Evolutionary conservation across 2,888 invertebrate species (phyloP).

Genomic region (Steinernema scapterisci): DNA sequence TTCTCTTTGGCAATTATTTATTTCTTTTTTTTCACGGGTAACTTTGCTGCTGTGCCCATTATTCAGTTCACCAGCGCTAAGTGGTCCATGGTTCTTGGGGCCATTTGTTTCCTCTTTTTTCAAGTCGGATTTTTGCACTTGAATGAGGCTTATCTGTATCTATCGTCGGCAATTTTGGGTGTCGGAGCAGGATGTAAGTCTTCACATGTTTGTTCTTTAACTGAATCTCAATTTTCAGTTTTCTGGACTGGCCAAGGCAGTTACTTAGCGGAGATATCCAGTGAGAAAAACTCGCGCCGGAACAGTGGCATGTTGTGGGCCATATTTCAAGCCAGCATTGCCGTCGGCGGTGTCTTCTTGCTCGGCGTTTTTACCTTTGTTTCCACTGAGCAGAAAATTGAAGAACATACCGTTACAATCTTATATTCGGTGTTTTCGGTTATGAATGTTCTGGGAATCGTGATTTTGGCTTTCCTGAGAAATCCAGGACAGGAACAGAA

Average conservation of each 20-base stretch:
- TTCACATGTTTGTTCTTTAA: neutral
- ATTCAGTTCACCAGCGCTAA: conserved; percentile 85
- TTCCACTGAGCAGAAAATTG: conserved; percentile 47
- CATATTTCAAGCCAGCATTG: conserved; percentile 81
- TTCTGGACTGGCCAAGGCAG: conserved; percentile 95
- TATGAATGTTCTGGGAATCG: conserved; percentile 76
- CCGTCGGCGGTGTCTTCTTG: conserved; percentile 92
- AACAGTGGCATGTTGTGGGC: conserved; percentile 98
- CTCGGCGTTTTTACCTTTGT: conserved; percentile 79
- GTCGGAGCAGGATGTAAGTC: conserved; percentile 54
- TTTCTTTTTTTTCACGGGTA: conserved; percentile 84
- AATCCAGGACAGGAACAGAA: conserved; percentile 54
- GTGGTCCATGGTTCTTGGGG: conserved; percentile 85
- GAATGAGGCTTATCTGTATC: conserved; percentile 55
- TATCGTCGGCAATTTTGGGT: conserved; percentile 58
- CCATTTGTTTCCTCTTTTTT: conserved; percentile 81
- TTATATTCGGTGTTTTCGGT: conserved; percentile 80
- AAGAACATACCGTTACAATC: conserved; percentile 66
- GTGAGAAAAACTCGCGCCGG: conserved; percentile 82
- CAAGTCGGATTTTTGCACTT: conserved; percentile 71
- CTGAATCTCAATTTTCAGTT: too few relatives aligned
- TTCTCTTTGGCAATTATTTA: conserved; percentile 87
- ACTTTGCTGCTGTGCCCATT: conserved; percentile 91
- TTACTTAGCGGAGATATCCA: conserved; percentile 87
- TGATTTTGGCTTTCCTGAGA: conserved; percentile 69